Evolutionary conservation across 2,113 vertebrate species (phyloP).

Genomic region (Coregonus clupeaformis): DNA sequence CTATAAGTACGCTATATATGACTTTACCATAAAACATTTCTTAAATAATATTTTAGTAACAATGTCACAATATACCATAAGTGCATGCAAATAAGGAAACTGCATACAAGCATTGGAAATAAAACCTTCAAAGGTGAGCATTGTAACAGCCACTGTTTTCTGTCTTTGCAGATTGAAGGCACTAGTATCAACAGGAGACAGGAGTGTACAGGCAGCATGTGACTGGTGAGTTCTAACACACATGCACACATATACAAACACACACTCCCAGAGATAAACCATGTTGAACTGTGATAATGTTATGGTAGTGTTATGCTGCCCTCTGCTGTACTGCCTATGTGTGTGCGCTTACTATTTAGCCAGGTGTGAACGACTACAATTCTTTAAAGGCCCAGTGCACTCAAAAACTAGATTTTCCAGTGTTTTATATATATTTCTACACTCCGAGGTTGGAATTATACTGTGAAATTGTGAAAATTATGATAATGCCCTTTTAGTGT

Average conservation of each 20-base stretch:
- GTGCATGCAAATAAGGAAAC: neutral
- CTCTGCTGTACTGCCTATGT: neutral
- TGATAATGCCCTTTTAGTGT: too few relatives aligned
- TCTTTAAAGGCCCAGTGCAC: too few relatives aligned
- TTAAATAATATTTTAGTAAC: too few relatives aligned
- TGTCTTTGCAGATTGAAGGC: constrained; percentile 84
- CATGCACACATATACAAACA: neutral
- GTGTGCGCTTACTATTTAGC: too few relatives aligned
- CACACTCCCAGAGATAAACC: too few relatives aligned
- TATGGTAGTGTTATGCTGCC: neutral
- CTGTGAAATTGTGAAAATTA: neutral
- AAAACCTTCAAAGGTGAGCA: neutral
- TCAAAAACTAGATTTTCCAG: neutral
- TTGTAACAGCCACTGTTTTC: neutral
- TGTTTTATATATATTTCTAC: neutral
- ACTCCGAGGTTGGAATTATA: neutral
- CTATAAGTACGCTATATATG: too few relatives aligned
- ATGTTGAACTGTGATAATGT: neutral
- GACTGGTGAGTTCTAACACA: constrained; percentile 88
- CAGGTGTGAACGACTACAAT: too few relatives aligned
- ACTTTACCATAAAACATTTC: too few relatives aligned
- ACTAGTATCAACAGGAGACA: constrained; percentile 90
- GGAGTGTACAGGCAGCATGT: constrained; percentile 93
- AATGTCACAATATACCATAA: too few relatives aligned
- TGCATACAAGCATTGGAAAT: neutral